A percentile compares a stretch with the other conserved stretches of the same genome.
phyloP scores from a whole-genome alignment of 92 coral and sea anemone genomes.

The Phenganax subtilis region DNA sequence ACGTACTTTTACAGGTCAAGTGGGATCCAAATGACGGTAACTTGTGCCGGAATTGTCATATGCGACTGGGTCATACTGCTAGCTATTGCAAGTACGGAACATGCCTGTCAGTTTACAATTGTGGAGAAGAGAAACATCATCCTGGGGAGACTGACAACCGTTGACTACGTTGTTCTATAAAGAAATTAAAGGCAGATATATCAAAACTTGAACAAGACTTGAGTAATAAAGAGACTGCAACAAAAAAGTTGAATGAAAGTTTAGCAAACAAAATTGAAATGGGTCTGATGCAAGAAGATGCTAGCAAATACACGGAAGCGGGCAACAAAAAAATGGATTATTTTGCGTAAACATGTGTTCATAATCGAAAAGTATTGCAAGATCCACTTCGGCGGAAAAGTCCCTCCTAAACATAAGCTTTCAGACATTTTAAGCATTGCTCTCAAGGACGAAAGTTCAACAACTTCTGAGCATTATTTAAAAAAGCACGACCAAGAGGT shows the following conservation, averaged over 20 bases:
- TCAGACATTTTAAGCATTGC: constrained; percentile 39
- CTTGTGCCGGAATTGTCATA: constrained; percentile 54
- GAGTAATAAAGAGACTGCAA: constrained; percentile 25
- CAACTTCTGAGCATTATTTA: background rate
- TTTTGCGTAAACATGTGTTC: constrained; percentile 24
- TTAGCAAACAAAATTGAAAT: constrained; percentile 44
- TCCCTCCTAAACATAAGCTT: constrained; percentile 45
- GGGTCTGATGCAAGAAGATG: constrained; percentile 39
- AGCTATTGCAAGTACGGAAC: constrained; percentile 39
- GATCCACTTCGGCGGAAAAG: constrained; percentile 13
- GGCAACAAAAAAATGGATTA: constrained; percentile 16
- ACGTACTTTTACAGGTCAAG: constrained; percentile 27
- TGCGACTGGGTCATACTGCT: constrained; percentile 55
- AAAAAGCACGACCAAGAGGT: constrained; percentile 1
- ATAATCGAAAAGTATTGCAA: constrained; percentile 22
- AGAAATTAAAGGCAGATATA: constrained; percentile 49
- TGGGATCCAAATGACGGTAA: constrained; percentile 49
- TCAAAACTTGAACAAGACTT: constrained; percentile 49
- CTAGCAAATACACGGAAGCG: constrained; percentile 29
- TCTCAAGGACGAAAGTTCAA: constrained; percentile 29
- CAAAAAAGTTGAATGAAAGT: constrained; percentile 40
- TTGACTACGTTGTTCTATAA: constrained; percentile 23
- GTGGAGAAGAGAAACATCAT: constrained; percentile 50
- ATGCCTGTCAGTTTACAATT: constrained; percentile 41
- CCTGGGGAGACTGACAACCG: constrained; percentile 45